Base-by-base conservation (phyloP, 23 tunicate genomes). In the Phallusia fumigata region DNA sequence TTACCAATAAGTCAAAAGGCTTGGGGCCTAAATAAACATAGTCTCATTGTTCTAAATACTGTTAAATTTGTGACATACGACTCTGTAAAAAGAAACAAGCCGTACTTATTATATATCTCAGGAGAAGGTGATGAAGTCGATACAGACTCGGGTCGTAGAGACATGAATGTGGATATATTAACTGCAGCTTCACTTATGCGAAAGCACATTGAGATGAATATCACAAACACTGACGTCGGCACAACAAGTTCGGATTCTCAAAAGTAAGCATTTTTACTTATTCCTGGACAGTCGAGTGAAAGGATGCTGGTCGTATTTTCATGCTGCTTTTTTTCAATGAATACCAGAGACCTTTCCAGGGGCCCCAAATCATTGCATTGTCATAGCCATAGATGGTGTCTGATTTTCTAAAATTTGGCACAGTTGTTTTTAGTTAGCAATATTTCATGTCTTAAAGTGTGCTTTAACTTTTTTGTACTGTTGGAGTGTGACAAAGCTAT, bases 361-460 rank as follows among this genome's bases (percentile, higher is more conserved):
- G 81, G 13, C 85, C 86, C 96, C 96, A 91, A 32, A 85, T 80
- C 81, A 91, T 82, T 64, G 83, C 96, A 11, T 86, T 82, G 81
- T 87, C 90, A 74, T 80, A 81, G 8, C 90, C 90, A 52, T 81
- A 75, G 28, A 75, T 26, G 5, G 90, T 87, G 49, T 75, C 80
- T 8, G 80, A 36, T 35, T 79, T 79, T 75, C 86, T 83, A 30
- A 5, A 82, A 33, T 26, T 16, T 24, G 31, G 30, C 31, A 74
- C 21, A 0, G 30, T 24, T 21, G 19, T 53, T 19, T 53, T 21
- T 53, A 21, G 65, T 18, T 18, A 18, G 21, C 21, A 53, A n/a
- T n/a, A n/a, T n/a, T 40, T 40, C 47, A 40, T 40, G 47, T 40
- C n/a, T n/a, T n/a, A n/a, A n/a, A n/a, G n/a, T n/a, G n/a, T n/a